A percentile compares a stretch with the other conserved stretches of the same genome.
phyloP scores from a whole-genome alignment of 23 tunicate species.

The Oikopleura albicans region DNA sequence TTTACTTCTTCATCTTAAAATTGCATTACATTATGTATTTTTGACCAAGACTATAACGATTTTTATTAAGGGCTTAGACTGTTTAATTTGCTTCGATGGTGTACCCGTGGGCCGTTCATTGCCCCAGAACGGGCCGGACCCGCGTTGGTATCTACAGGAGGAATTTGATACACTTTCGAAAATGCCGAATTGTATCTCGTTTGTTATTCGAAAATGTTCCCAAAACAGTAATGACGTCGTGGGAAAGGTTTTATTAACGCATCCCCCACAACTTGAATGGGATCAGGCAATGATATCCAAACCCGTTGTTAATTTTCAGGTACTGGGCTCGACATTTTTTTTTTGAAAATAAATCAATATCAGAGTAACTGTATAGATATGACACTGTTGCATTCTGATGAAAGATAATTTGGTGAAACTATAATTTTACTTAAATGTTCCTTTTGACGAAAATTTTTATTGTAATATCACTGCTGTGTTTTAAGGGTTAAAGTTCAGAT shows the following conservation, averaged over 20 bases:
- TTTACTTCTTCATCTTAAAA: no score
- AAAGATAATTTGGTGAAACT: no score
- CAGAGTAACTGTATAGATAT: no score
- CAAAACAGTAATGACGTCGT: neutral
- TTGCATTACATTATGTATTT: no score
- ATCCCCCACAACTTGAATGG: neutral
- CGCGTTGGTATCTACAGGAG: neutral
- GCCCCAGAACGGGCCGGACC: constrained; percentile 11
- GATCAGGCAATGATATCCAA: neutral
- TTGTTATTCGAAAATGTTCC: neutral
- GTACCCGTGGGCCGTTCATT: neutral
- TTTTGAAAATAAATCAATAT: no score
- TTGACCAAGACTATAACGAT: no score
- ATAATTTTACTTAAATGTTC: no score
- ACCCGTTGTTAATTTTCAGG: neutral
- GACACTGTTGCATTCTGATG: no score
- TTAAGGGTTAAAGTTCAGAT: no score
- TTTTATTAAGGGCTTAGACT: neutral
- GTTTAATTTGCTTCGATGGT: constrained; percentile 1
- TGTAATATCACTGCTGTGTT: no score
- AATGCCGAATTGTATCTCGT: neutral
- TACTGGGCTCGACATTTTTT: no score
- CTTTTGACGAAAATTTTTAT: no score
- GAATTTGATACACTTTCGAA: neutral
- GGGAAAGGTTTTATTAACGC: neutral